Percentiles rank a stretch among this genome's conserved stretches.
Evolutionary conservation across 2,113 vertebrate genomes (phyloP).

Genomic region (Sturnira hondurensis): DNA sequence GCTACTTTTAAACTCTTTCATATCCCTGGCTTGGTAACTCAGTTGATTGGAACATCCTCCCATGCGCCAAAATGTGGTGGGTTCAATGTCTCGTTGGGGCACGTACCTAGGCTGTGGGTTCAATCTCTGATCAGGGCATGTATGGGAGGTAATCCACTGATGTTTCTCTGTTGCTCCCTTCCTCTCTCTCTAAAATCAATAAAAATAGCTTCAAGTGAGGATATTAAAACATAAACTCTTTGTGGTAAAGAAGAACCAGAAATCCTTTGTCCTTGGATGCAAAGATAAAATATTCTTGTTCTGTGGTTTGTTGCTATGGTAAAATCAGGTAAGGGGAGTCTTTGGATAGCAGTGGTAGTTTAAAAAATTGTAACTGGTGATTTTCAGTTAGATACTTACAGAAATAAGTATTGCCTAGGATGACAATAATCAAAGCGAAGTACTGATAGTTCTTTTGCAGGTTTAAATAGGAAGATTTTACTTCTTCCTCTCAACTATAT

Average conservation of each 20-base stretch:
- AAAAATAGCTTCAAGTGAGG: too few species aligned
- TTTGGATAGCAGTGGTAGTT: neutral
- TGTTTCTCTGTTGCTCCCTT: too few species aligned
- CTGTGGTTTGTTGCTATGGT: neutral
- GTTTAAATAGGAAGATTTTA: neutral
- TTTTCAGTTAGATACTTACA: conserved; percentile 19
- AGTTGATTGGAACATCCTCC: too few species aligned
- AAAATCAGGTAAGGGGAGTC: neutral
- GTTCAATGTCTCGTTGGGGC: too few species aligned
- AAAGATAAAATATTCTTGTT: neutral
- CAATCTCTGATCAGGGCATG: too few species aligned
- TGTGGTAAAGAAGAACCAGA: neutral
- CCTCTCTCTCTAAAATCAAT: too few species aligned
- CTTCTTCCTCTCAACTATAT: neutral
- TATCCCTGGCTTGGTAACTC: too few species aligned
- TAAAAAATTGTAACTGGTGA: neutral
- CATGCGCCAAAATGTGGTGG: too few species aligned
- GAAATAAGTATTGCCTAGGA: neutral
- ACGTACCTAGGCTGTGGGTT: too few species aligned
- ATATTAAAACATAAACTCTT: neutral
- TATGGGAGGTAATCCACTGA: too few species aligned
- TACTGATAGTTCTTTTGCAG: neutral
- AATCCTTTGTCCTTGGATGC: neutral
- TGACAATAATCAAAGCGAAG: conserved; percentile 24
- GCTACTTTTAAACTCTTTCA: neutral